Evolutionary conservation across 2,888 invertebrate genomes (phyloP), one percentile per base, ranked within the genome.

Genomic region (Ctenicera cuprea): DNA sequence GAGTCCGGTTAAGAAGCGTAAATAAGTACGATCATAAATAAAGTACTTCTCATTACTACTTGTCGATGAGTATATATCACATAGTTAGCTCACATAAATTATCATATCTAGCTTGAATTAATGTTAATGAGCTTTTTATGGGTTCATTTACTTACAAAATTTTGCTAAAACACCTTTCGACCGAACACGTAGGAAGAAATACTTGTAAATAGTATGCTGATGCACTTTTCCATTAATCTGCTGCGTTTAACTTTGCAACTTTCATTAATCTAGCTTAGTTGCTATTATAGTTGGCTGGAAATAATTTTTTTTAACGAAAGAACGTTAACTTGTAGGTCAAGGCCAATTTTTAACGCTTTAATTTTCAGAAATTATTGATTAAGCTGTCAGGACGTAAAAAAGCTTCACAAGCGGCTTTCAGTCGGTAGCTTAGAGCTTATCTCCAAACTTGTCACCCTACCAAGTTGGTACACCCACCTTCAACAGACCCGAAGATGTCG

Each of bases 1-100:
- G 74, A 59, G 64, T 66, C 48, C 69, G 22, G 48, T 62, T 52
- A 50, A 73, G 72, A 72, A 64, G 74, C 71, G 65, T 68, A 72
- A 67, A 66, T 63, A 71, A 68, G 68, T 59, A 52, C 67, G 73
- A 26, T 37, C 63, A 71, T 76, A 76, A 76, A 76, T 76, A 74
- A 76, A 76, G 72, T 69, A 54, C 71, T 54, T 65, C 64, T 71
- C 71, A 64, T 71, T 65, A 71, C 64, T 65, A 65, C 59, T 65
- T 71, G 71, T 71, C 71, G 64, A 71, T 71, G 71, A 65, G 59
- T 71, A 71, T 71, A 64, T 71, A 71, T 71, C 71, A 59, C 64
- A 59, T 71, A 59, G 65, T 71, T 71, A 64, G 65, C 54, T 62
- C 71, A 71, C 71, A 71, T 71, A 71, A 71, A 71, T 71, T 71